phyloP scores from a whole-genome alignment of 2,797 vertebrate species.

The Tadarida brasiliensis region DNA sequence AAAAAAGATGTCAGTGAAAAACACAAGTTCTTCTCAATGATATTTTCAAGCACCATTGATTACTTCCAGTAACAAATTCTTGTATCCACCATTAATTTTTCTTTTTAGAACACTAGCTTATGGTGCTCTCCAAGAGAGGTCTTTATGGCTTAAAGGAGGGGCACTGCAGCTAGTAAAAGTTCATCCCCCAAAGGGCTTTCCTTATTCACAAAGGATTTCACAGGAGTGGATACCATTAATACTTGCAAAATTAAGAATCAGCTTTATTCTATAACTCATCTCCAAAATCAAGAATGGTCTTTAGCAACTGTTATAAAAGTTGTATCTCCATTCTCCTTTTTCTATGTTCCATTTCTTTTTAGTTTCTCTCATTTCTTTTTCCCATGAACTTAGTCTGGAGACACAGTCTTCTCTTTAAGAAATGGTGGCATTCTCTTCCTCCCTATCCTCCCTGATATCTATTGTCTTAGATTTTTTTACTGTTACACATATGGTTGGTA shows the following conservation, averaged over 20 bases:
- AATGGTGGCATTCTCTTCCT: not conserved
- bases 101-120: not conserved
- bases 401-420: not conserved
- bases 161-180: not conserved
- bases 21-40: constrained; percentile 13
- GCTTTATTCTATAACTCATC: not conserved
- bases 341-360: not conserved
- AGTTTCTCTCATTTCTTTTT: not conserved
- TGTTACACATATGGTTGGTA: not conserved
- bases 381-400: not conserved
- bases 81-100: not conserved
- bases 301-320: not conserved
- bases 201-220: constrained; percentile 27
- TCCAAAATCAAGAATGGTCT: not conserved
- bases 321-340: not conserved
- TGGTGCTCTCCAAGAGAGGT: not conserved
- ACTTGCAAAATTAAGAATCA: constrained; percentile 27
- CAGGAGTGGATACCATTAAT: not conserved
- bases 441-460: not conserved
- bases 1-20: constrained; percentile 1
- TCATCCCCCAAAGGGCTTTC: not conserved
- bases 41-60: not conserved
- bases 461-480: not conserved
- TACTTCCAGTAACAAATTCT: constrained; percentile 1
- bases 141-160: not conserved